Evolutionary conservation across 2,113 vertebrate genomes (phyloP), one percentile per base, ranked within the genome.

Genomic region (Megaceryle torquata): DNA sequence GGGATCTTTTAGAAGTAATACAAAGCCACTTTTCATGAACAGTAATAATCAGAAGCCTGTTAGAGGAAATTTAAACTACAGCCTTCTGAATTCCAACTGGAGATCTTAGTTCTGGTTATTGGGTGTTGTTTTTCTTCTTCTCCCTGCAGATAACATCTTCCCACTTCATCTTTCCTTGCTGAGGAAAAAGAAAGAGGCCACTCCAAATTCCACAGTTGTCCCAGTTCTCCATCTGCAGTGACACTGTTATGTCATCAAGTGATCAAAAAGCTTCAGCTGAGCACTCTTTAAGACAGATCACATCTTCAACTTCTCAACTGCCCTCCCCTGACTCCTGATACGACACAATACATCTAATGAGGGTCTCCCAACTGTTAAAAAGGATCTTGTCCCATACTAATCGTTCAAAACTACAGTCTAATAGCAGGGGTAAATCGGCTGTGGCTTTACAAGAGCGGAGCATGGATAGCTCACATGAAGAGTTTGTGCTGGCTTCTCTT

Each of bases 11-110:
- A 89, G 65, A 88, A 68, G 67, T 85, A 80, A 91, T 96, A 76
- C 83, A 95, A 93, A 95, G 48, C 26, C 63, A 46, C 41, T 93
- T 93, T 61, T 92, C 67, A 70, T 39, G 70, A 95, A 94, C 54
- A 88, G 70, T 3, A 50, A 48, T 87, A 88, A 91, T 93, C 95
- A 96, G 93, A 78, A 79, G 74, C 25, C 28, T 69, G 35, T 61
- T 70, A 46, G 67, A 87, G 39, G 53, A 15, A 59, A 87, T 89
- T 80, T 53, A 80, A 85, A 70, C n/a, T 14, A 37, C 74, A 95
- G 63, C 44, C 75, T 74, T 70, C 41, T 91, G 87, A 88, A 91
- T 80, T 65, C 61, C 48, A 86, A 75, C 56, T 5, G 48, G 43
- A 51, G 26, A 28, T n/a, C 4, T 14, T 22, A 26, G n/a, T 39